Evolutionary conservation across 2,113 vertebrate species (phyloP).

Genomic region (Pluvialis apricaria): DNA sequence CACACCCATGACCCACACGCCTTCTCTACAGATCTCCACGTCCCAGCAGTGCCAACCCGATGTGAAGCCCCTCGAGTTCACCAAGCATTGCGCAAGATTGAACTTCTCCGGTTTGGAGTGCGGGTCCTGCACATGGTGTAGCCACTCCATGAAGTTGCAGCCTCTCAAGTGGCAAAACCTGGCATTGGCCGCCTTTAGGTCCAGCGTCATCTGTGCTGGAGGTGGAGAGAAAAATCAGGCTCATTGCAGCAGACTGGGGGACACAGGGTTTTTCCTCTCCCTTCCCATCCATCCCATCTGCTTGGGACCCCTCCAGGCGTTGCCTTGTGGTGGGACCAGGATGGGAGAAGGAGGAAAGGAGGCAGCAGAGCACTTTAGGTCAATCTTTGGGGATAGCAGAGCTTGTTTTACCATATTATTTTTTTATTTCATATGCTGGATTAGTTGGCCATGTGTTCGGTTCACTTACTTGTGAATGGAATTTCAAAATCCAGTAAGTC

Average conservation of each 20-base stretch:
- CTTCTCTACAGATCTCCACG: not conserved
- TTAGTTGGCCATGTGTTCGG: not conserved
- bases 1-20: not conserved
- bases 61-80: not conserved
- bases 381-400: not conserved
- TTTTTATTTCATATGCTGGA: not conserved
- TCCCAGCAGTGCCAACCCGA: not conserved
- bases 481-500: not conserved
- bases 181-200: not conserved
- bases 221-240: too few species aligned
- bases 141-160: too few species aligned
- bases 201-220: not conserved
- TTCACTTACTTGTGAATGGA: not conserved
- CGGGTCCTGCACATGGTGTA: too few species aligned
- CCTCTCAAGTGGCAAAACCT: too few species aligned
- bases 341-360: not conserved
- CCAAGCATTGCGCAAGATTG: too few species aligned
- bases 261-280: not conserved
- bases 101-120: not conserved
- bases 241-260: not conserved
- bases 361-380: not conserved
- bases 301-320: not conserved
- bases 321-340: not conserved
- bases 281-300: not conserved
- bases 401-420: not conserved